Evolutionary conservation across 1,140 invertebrate species (phyloP).

Genomic region (Anastatus disparis): DNA sequence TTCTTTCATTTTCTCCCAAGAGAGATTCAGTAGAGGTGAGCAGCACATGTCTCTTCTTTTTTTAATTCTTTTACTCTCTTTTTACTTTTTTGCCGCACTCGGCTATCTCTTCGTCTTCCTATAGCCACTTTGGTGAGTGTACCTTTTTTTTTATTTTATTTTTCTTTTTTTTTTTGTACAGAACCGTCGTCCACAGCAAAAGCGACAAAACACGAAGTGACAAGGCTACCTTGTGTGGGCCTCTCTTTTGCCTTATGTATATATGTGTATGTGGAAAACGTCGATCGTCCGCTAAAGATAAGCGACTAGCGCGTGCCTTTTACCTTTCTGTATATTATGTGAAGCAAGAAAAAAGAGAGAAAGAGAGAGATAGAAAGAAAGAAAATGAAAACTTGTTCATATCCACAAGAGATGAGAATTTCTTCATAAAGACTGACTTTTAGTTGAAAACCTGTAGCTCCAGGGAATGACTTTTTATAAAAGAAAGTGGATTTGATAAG

Average conservation of each 20-base stretch:
- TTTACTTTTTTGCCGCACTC: not conserved
- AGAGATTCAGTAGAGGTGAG: too few relatives aligned
- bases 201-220: slow-evolving; percentile 34
- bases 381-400: not conserved
- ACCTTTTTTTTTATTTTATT: too few relatives aligned
- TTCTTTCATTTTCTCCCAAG: not conserved
- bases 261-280: not conserved
- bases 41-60: too few relatives aligned
- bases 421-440: too few relatives aligned
- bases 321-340: not conserved
- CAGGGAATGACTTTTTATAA: not conserved
- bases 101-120: not conserved
- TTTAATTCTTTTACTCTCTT: too few relatives aligned
- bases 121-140: slow-evolving; percentile 7
- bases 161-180: slow-evolving; percentile 5
- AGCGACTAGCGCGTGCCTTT: not conserved
- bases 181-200: not conserved
- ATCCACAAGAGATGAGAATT: not conserved
- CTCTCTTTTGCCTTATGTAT: too few relatives aligned
- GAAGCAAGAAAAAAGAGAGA: not conserved
- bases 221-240: slow-evolving; percentile 28
- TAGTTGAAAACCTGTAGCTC: too few relatives aligned
- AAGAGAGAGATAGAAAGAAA: not conserved
- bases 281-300: slow-evolving; percentile 25
- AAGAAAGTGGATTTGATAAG: slow-evolving; percentile 3